Evolutionary conservation across 2,888 invertebrate species (phyloP), one percentile per base, ranked within the genome.

Genomic region (Synanthedon formicaeformis): DNA sequence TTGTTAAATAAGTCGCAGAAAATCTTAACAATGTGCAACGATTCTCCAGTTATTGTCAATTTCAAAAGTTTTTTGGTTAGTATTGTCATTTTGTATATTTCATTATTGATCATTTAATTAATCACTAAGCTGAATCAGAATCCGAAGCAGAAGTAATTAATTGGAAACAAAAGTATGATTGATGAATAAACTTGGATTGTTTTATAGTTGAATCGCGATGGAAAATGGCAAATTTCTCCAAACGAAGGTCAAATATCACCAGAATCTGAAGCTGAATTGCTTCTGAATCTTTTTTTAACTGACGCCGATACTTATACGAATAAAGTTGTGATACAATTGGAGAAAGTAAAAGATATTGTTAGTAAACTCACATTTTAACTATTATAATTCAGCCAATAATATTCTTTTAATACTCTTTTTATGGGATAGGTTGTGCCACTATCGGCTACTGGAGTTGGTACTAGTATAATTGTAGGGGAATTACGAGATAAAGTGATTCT

Each of bases 1-100:
- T 80, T 93, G 27, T 75, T 94, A 18, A 77, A 76, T 12, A 81
- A 75, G 55, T 76, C 78, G 40, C 77, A 83, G 2, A 88, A 89
- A 75, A 66, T 64, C 1, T 69, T 94, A 1, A 82, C 78, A 1
- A 68, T 94, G 1, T 88, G 87, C 54, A 94, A 93, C 64, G 92
- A 93, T 67, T 92, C 93, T 0, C 93, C 93, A 1, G 91, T 94
- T 48, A 69, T 83, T 50, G 92, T 93, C 0, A 71, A 85, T 58
- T 90, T 89, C 61, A 86, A 74, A 52, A 81, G 88, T 2, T 71
- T 75, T 50, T 70, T 91, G 83, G 90, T 90, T 67, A 71, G 80
- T 49, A 34, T 8, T 34, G 34, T 34, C 6, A 34, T 34, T 34
- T 34, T 5, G 2, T 34, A 34, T 34, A 10, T 34, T 34, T 10